Evolutionary conservation across 2,797 vertebrate species (phyloP).

Genomic region (Bradypodion ventrale): DNA sequence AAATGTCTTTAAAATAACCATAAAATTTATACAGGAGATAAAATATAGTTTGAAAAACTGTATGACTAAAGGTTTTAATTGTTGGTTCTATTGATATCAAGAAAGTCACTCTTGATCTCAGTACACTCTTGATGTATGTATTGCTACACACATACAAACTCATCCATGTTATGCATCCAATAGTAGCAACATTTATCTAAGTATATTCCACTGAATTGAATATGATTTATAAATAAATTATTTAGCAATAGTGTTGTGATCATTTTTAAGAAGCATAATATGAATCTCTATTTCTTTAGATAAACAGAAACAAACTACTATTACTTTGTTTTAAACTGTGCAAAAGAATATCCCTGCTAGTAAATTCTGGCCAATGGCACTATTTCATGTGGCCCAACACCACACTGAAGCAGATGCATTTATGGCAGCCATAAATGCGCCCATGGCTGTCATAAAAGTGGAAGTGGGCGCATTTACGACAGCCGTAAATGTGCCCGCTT

Average conservation of each 20-base stretch:
- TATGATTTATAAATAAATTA: slow-evolving; percentile 13
- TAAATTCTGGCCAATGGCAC: too few species aligned
- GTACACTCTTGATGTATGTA: too few species aligned
- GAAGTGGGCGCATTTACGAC: too few species aligned
- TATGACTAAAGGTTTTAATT: slow-evolving; percentile 26
- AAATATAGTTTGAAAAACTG: slow-evolving; percentile 27
- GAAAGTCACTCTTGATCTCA: slow-evolving; percentile 11
- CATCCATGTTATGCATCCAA: neutral
- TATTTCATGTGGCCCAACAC: too few species aligned
- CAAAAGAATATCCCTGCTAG: neutral
- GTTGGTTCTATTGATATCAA: neutral
- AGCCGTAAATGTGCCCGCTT: too few species aligned
- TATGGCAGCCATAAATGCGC: too few species aligned
- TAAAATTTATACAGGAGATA: slow-evolving; percentile 29
- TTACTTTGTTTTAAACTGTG: neutral
- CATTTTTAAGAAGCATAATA: neutral
- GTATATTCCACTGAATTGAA: slow-evolving; percentile 5
- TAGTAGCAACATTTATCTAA: neutral
- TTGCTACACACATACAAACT: neutral
- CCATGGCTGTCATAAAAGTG: too few species aligned
- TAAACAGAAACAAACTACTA: slow-evolving; percentile 37
- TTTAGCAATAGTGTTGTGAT: neutral
- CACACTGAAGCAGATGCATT: too few species aligned
- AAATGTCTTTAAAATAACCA: slow-evolving; percentile 31
- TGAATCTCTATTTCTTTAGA: slow-evolving; percentile 16